Evolutionary conservation across 1,140 invertebrate species (phyloP).

Genomic region (Bacillus rossius): DNA sequence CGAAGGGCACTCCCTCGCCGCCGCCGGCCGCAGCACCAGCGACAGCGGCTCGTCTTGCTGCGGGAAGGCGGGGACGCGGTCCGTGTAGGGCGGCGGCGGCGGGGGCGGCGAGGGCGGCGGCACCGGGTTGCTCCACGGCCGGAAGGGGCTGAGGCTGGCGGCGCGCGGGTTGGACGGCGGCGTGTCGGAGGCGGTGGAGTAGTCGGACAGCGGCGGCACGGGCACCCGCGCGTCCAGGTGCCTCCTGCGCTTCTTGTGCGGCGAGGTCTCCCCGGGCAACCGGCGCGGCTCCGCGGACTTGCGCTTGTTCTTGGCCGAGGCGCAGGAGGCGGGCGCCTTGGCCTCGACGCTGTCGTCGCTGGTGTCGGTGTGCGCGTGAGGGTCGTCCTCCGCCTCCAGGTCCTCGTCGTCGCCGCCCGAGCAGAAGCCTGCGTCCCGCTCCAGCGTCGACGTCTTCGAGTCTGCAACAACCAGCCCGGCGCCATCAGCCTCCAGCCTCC

Average conservation of each 20-base stretch:
- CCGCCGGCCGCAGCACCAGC: constrained; percentile 36
- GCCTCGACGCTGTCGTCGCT: constrained; percentile 72
- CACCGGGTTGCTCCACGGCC: constrained; percentile 46
- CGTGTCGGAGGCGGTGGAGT: constrained; percentile 34
- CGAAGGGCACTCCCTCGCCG: background rate
- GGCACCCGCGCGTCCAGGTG: constrained; percentile 24
- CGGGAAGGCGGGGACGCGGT: constrained; percentile 25
- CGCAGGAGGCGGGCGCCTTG: constrained; percentile 53
- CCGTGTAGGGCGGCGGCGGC: constrained; percentile 19
- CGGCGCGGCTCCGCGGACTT: constrained; percentile 66
- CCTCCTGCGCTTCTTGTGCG: constrained; percentile 60
- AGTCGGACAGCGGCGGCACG: too few relatives aligned
- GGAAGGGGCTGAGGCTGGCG: constrained; percentile 41
- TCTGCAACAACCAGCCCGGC: too few relatives aligned
- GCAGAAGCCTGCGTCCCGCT: constrained; percentile 64
- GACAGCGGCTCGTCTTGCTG: constrained; percentile 44
- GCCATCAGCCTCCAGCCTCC: too few relatives aligned
- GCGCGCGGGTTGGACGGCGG: constrained; percentile 25
- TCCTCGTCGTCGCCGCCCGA: constrained; percentile 59
- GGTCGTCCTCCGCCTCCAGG: constrained; percentile 48
- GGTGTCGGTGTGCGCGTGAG: constrained; percentile 53
- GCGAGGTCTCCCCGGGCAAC: constrained; percentile 44
- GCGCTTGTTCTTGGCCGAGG: constrained; percentile 52
- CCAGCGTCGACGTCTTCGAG: constrained; percentile 22
- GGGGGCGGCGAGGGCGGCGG: constrained; percentile 27